These are phyloP conservation scores for Poecilia picta DNA, from an alignment of 2,797 vertebrate species.

Conservation along the genomic window DNA sequence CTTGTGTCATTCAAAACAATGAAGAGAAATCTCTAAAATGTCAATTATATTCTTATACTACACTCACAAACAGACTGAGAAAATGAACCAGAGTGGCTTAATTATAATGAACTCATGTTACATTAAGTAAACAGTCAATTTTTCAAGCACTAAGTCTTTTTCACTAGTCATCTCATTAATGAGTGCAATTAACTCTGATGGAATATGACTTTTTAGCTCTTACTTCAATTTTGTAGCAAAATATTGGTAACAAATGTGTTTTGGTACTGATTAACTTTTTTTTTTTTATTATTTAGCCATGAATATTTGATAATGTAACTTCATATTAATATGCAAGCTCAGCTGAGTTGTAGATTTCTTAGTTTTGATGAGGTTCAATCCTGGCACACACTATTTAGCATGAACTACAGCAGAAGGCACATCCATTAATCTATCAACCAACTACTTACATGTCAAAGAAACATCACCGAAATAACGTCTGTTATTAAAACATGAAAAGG, in stretches of 20 bases:
- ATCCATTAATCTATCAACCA: constrained; percentile 27
- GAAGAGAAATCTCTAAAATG: not conserved
- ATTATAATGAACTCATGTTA: constrained; percentile 15
- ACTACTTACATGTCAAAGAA: constrained; percentile 20
- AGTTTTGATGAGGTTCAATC: not conserved
- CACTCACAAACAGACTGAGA: not conserved
- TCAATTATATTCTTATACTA: not conserved
- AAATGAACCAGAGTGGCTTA: constrained; percentile 17
- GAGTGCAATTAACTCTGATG: not conserved
- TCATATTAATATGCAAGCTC: not conserved
- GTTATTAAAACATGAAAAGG: constrained; percentile 32
- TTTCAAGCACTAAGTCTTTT: not conserved
- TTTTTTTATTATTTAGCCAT: not conserved
- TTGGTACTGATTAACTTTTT: not conserved
- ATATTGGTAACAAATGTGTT: not conserved
- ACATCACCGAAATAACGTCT: constrained; percentile 14
- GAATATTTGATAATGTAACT: constrained; percentile 7
- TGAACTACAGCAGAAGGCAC: not conserved
- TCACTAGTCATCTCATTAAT: constrained; percentile 1
- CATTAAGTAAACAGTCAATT: not conserved
- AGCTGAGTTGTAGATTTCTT: not conserved
- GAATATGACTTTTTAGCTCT: not conserved
- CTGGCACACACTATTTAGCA: not conserved
- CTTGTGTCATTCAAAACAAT: not conserved
- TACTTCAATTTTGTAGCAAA: not conserved